Conservation (phyloP, 2,797 vertebrate species). For the Crypturellus tataupa region DNA sequence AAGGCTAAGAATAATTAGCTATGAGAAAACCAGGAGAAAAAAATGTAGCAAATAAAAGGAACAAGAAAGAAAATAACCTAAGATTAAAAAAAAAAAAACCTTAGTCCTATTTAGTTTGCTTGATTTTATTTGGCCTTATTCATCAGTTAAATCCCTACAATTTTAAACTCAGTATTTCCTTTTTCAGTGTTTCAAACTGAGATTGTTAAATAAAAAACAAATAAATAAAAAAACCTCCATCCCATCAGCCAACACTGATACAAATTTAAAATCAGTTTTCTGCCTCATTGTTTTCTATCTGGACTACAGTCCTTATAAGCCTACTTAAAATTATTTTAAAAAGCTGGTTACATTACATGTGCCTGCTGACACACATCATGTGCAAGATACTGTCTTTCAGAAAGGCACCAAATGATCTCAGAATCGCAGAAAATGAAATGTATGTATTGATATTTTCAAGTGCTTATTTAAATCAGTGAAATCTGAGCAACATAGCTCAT, state of each 20-base stretch:
- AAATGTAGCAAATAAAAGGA: background rate
- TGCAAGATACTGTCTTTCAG: background rate
- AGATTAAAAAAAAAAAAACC: background rate
- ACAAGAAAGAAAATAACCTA: background rate
- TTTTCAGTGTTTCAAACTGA: conserved; percentile 7
- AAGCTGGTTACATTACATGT: background rate
- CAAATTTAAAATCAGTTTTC: background rate
- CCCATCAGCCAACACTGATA: background rate
- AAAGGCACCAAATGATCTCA: background rate
- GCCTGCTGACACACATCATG: background rate
- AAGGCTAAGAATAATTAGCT: background rate
- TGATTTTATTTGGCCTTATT: conserved; percentile 41
- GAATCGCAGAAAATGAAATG: background rate
- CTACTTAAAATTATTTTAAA: background rate
- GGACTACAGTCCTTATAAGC: background rate
- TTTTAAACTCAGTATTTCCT: conserved; percentile 35
- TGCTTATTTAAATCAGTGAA: background rate
- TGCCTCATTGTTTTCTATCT: background rate
- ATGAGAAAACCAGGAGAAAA: background rate
- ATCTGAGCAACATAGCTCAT: background rate
- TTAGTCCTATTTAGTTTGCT: background rate
- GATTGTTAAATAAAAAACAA: background rate
- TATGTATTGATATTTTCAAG: background rate
- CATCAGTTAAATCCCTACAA: conserved; percentile 40
- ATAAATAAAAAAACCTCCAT: background rate